These are phyloP conservation scores for Cerastoderma edule DNA, from an alignment of 2,888 invertebrate species.

Conservation along the genomic window DNA sequence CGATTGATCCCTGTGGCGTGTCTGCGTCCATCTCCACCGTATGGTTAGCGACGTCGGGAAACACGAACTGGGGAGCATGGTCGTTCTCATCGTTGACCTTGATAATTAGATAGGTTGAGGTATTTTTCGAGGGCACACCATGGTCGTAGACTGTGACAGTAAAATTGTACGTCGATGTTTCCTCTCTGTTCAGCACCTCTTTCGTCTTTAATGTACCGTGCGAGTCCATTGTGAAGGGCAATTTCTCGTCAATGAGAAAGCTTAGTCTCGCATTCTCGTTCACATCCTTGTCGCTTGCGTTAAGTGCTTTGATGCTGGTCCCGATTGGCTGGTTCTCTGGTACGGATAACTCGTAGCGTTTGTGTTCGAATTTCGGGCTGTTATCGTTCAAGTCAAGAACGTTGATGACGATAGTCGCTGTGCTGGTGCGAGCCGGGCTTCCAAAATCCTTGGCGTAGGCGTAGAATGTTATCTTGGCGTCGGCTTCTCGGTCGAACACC, in stretches of 20 bases:
- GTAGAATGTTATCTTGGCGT: constrained; percentile 63
- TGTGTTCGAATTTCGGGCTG: constrained; percentile 54
- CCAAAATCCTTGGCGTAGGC: constrained; percentile 70
- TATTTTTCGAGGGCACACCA: constrained; percentile 64
- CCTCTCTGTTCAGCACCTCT: constrained; percentile 67
- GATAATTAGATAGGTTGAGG: constrained; percentile 64
- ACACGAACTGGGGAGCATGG: constrained; percentile 70
- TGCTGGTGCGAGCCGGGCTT: constrained; percentile 61
- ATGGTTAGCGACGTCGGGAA: constrained; percentile 70
- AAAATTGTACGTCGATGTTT: constrained; percentile 62
- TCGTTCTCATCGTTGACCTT: constrained; percentile 69
- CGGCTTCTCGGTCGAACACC: constrained; percentile 69
- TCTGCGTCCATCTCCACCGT: constrained; percentile 65
- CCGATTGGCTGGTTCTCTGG: constrained; percentile 55
- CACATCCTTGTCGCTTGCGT: constrained; percentile 61
- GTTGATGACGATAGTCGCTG: constrained; percentile 59
- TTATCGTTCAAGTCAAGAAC: constrained; percentile 65
- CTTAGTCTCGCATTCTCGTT: constrained; percentile 66
- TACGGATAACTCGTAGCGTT: constrained; percentile 54
- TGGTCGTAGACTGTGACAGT: constrained; percentile 67
- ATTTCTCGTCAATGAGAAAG: constrained; percentile 39
- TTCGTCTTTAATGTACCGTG: constrained; percentile 64
- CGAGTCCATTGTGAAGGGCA: constrained; percentile 64
- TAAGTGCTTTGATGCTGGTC: constrained; percentile 49
- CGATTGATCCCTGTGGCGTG: constrained; percentile 45